Base-by-base conservation (phyloP, 2,797 vertebrate genomes). In the Melanotaenia pygmaea region DNA sequence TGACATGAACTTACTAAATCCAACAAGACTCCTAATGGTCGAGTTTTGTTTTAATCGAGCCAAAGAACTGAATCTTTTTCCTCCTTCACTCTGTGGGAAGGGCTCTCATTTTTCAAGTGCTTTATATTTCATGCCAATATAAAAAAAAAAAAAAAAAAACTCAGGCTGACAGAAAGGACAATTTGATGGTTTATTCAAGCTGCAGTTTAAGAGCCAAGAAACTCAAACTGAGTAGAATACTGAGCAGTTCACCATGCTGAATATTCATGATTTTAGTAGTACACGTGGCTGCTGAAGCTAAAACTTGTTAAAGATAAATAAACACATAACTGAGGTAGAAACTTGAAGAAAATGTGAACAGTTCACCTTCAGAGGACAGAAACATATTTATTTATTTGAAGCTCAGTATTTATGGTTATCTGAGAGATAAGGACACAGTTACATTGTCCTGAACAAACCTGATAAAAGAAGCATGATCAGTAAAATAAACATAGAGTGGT, bases 101-200 rank as follows among this genome's bases (percentile, higher is more conserved):
- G 20, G 14, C 73, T 83, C 86, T 90, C 53, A 82, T 74, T 75
- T 70, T 84, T 89, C 81, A 81, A 76, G 80, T 82, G 67, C 80
- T 73, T 88, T 87, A 84, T 75, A 77, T 84, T 87, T 78, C 58
- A 56, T 68, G 84, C 79, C 86, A 87, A 86, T 82, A 30, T 30
- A 81, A 84, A 76, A 70, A 28, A 45, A 20, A 45, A 84, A 81
- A 84, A 76, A 70, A 28, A 45, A 20, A 45, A 84, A 84, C n/a
- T 64, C 7, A 0, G 51, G 63, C 75, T 77, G 86, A 88, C 83
- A 86, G 87, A 77, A 69, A 82, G 81, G 88, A 86, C 80, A 82
- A 67, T 82, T 86, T 90, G 90, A 89, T 86, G 85, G 86, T 85
- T 88, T 87, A 76, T 88, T 85, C 83, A 71, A 81, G 72, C 84